phyloP scores from a whole-genome alignment of 2,888 invertebrate genomes.

The Dorcus hopei region DNA sequence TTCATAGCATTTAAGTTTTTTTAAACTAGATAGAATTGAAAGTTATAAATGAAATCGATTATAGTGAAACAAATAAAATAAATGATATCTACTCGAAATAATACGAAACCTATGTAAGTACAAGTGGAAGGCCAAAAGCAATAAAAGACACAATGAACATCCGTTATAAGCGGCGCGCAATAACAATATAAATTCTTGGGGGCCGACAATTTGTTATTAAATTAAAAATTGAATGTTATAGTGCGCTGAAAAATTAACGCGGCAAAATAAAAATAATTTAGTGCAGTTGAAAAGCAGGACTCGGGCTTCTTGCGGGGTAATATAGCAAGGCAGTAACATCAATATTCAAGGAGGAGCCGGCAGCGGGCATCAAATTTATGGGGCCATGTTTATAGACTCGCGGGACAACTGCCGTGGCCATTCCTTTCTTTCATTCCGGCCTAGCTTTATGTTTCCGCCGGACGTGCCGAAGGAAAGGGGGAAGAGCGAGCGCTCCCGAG shows the following conservation, averaged over 20 bases:
- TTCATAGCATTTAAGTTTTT: too few species aligned
- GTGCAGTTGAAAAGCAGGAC: slow-evolving; percentile 24
- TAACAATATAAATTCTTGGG: neutral
- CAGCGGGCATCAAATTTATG: slow-evolving; percentile 52
- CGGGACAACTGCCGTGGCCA: slow-evolving; percentile 48
- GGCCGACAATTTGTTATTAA: slow-evolving; percentile 18
- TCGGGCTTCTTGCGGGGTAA: slow-evolving; percentile 36
- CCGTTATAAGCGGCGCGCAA: neutral
- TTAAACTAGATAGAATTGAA: too few species aligned
- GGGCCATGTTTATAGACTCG: slow-evolving; percentile 52
- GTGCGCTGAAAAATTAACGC: slow-evolving; percentile 17
- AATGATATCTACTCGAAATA: too few species aligned
- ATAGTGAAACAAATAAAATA: too few species aligned
- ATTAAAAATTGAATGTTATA: slow-evolving; percentile 20
- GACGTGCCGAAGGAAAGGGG: slow-evolving; percentile 39
- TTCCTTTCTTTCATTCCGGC: slow-evolving; percentile 51
- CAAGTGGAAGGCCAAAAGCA: neutral
- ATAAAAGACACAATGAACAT: neutral
- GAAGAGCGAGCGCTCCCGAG: neutral
- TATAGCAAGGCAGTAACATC: slow-evolving; percentile 47
- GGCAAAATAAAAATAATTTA: slow-evolving; percentile 30
- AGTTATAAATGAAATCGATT: too few species aligned
- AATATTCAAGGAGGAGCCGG: slow-evolving; percentile 48
- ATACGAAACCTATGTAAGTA: neutral
- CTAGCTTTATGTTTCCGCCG: slow-evolving; percentile 48